These are phyloP conservation scores for Poeciliopsis occidentalis DNA, from an alignment of 2,113 vertebrate genomes.

Conservation along the genomic window DNA sequence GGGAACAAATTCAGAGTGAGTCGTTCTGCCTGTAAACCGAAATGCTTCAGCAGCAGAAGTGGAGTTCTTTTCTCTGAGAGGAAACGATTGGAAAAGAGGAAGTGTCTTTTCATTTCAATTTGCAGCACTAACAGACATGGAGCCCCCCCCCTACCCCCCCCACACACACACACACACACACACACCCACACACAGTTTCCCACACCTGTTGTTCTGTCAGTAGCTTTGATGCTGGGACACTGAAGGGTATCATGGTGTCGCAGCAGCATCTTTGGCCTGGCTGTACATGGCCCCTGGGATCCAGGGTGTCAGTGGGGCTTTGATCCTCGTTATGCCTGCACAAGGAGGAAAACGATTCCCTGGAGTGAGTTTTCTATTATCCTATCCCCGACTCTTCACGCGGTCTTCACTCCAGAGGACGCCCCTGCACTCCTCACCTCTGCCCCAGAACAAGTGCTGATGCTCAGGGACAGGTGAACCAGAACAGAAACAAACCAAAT, in stretches of 20 bases:
- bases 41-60: constrained; percentile 5
- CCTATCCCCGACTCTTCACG: no score
- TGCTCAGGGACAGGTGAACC: constrained; percentile 65
- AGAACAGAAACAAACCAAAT: constrained; percentile 9
- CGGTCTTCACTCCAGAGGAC: background rate
- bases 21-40: background rate
- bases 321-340: constrained; percentile 75
- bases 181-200: constrained; percentile 4
- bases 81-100: constrained; percentile 67
- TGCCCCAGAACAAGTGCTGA: constrained; percentile 46
- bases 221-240: constrained; percentile 74
- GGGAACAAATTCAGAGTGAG: background rate
- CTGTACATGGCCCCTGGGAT: constrained; percentile 54
- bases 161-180: background rate
- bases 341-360: constrained; percentile 6
- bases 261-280: constrained; percentile 44
- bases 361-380: background rate
- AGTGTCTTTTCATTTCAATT: constrained; percentile 50
- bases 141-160: no score
- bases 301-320: constrained; percentile 72
- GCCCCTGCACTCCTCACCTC: constrained; percentile 1
- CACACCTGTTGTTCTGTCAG: constrained; percentile 76
- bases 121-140: constrained; percentile 46
- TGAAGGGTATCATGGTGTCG: constrained; percentile 28
- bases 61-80: constrained; percentile 34